phyloP scores from a whole-genome alignment of 2,888 invertebrate species.

The Apodemia arnacis region DNA sequence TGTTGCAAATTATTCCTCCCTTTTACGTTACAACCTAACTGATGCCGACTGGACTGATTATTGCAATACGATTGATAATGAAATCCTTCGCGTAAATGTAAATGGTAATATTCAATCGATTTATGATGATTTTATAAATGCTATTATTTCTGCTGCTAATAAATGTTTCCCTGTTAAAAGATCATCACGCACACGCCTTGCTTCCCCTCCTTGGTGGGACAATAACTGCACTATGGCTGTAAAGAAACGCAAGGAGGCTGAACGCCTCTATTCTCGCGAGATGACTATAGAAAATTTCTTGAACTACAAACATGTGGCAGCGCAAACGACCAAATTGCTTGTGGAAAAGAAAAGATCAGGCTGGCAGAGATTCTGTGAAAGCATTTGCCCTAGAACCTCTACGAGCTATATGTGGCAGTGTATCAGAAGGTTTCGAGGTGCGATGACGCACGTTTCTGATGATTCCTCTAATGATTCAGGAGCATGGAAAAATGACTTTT shows the following conservation, averaged over 20 bases:
- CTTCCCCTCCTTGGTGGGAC: not conserved
- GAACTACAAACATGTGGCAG: not conserved
- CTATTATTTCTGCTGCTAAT: not conserved
- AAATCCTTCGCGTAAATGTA: too few species aligned
- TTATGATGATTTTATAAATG: too few species aligned
- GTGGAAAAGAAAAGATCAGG: not conserved
- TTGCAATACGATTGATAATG: too few species aligned
- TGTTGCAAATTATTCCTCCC: too few species aligned
- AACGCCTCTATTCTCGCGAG: not conserved
- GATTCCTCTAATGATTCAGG: not conserved
- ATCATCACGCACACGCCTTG: not conserved
- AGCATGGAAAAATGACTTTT: not conserved
- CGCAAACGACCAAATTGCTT: not conserved
- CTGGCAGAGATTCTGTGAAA: not conserved
- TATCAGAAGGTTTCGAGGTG: not conserved
- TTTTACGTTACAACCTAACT: too few species aligned
- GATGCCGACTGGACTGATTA: too few species aligned
- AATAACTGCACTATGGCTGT: not conserved
- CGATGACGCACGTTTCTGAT: not conserved
- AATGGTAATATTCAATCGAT: too few species aligned
- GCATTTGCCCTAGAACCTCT: not conserved
- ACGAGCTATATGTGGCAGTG: not conserved
- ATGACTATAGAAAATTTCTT: not conserved
- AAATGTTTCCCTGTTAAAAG: not conserved
- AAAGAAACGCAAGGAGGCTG: not conserved